These are phyloP conservation scores for Bombus sibiricus DNA, from an alignment of 1,140 invertebrate species.

Conservation along the genomic window DNA sequence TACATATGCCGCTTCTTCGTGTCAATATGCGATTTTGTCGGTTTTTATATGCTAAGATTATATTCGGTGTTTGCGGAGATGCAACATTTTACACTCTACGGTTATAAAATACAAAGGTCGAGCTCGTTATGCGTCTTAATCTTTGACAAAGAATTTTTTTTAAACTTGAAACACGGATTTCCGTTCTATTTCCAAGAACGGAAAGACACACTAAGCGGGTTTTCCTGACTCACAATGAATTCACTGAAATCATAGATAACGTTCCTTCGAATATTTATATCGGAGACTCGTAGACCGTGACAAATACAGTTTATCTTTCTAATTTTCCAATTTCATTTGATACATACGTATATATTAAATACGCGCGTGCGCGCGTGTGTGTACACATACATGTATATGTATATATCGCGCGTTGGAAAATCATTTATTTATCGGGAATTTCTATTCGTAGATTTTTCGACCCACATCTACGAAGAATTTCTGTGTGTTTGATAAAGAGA, in stretches of 20 bases:
- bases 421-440: neutral
- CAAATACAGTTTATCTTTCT: no score
- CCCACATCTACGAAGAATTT: neutral
- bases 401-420: neutral
- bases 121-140: neutral
- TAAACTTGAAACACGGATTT: neutral
- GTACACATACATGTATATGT: rapidly evolving
- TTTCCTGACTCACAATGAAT: conserved; percentile 2
- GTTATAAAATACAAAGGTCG: neutral
- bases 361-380: no score
- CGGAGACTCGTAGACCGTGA: neutral
- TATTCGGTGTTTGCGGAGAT: neutral
- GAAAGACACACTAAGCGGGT: neutral
- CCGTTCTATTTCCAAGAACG: neutral
- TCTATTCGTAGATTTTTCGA: neutral
- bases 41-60: neutral
- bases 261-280: neutral
- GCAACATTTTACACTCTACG: neutral
- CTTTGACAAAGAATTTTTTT: no score
- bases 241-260: neutral
- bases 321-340: neutral
- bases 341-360: no score
- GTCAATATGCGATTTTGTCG: neutral
- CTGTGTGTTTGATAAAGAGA: conserved; percentile 7
- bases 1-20: neutral